Evolutionary conservation across 2,797 vertebrate genomes (phyloP), one percentile per base, ranked within the genome.

Genomic region (Phoeniculus purpureus): DNA sequence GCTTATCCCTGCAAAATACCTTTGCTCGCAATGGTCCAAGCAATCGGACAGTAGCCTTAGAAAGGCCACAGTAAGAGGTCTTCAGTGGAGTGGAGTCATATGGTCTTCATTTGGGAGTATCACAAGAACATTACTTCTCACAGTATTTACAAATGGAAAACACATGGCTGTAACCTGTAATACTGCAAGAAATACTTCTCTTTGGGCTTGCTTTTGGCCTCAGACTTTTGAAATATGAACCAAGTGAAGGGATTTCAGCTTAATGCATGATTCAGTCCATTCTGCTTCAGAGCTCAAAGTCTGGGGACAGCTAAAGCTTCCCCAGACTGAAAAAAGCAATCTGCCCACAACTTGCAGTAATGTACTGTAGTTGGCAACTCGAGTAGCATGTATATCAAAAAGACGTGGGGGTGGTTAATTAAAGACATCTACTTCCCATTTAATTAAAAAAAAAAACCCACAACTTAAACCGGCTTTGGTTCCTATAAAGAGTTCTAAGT

Each of bases 91-190:
- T 85, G 90, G 14, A 56, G 56, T 93, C 97, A 97, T 96, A 89
- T 97, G 96, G 96, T 96, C 95, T 80, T 96, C 96, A 97, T 98
- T 97, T 96, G 91, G 85, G 71, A 95, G 96, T 96, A 97, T 94
- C 96, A 96, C 79, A 96, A 96, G 95, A 97, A 96, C 95, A 97
- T 94, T 89, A 95, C 93, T 97, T 97, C 96, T 97, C 96, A 96
- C 96, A 96, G 96, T 94, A 97, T 95, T 96, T 96, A 93, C 94
- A 98, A 97, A 97, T 97, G 85, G 90, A 95, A 97, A 97, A 84
- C 97, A 97, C 56, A 95, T 95, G 97, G 89, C 64, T 81, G 16
- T 88, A 95, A 93, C 94, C 96, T 97, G 94, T 96, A 97, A 95
- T 87, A 87, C 83, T 96, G 89, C 74, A 92, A 96, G 95, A 95